Conservation (phyloP, 1,140 invertebrate species). For the Dryas iulia region DNA sequence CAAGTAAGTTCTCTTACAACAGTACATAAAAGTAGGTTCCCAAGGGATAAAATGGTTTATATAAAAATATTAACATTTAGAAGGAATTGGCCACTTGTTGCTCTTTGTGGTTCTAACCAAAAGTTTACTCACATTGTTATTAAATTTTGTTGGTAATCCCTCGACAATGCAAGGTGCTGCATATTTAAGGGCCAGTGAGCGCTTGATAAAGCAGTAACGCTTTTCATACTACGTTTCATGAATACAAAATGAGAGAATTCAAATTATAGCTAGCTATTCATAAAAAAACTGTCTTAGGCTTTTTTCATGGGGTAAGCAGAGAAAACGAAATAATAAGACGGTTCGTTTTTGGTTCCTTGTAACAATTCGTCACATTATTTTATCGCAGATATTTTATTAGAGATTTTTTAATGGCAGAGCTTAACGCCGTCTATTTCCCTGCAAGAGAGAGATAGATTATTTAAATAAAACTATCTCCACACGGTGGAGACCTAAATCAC, state of each 20-base stretch:
- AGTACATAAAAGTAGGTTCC: background rate
- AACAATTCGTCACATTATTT: too few relatives aligned
- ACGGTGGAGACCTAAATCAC: too few relatives aligned
- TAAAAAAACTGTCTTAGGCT: too few relatives aligned
- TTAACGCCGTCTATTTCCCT: too few relatives aligned
- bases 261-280: slow-evolving; percentile 1
- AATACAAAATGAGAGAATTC: slow-evolving; percentile 9
- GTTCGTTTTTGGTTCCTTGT: too few relatives aligned
- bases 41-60: background rate
- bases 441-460: too few relatives aligned
- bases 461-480: too few relatives aligned
- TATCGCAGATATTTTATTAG: too few relatives aligned
- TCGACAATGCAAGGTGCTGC: slow-evolving; percentile 17
- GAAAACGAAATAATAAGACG: too few relatives aligned
- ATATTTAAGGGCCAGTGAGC: slow-evolving; percentile 12
- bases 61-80: background rate
- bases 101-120: background rate
- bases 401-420: too few relatives aligned
- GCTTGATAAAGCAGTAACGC: slow-evolving; percentile 16
- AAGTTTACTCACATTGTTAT: slow-evolving; percentile 7
- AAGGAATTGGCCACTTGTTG: background rate
- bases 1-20: background rate
- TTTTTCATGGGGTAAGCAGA: too few relatives aligned
- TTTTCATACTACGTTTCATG: slow-evolving; percentile 18
- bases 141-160: slow-evolving; percentile 12